Base-by-base conservation (phyloP, 2,113 vertebrate genomes). In the Rhipidura dahli region DNA sequence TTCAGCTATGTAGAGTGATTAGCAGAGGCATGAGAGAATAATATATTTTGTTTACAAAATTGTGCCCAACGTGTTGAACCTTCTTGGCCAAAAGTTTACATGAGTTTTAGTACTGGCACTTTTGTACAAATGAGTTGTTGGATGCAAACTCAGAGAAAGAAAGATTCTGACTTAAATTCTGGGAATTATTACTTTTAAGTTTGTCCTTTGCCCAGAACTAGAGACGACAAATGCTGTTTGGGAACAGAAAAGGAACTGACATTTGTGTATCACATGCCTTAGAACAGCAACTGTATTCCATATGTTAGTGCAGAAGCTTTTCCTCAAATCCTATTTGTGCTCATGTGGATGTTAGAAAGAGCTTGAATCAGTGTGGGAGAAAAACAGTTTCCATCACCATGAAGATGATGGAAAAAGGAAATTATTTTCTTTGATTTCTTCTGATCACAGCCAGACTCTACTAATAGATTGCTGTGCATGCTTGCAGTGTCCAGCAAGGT, bases 401-500 rank as follows among this genome's bases (percentile, higher is more conserved):
- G 9, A 88, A 76, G 26, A 23, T 57, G 26, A 75, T 27, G 18
- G 18, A 45, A 88, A 85, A 90, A 40, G 37, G 11, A 72, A 94
- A 22, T 7, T 12, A 15, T 40, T 75, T 88, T 72, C 59, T 83
- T 90, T 86, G n/a, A 20, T 89, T 81, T 78, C 45, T 81, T 87
- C 83, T 95, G 75, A 30, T 21, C 28, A 63, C 21, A 66, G 28
- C 10, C 28, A 64, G 45, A 9, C 4, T 93, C 26, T 61, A 39
- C 9, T 2, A 2, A 45, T 3, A 69, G 1, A 1, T 35, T 27
- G 13, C 27, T 5, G 1, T 22, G 26, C 17, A 49, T 16, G 21
- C 10, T 65, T 47, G 40, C 23, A 65, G 26, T 5, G 5, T 31
- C 26, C 18, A 81, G 18, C 26, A 57, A 90, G 20, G 10, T 11